Conservation (phyloP, 2,113 vertebrate species). For the Carassius gibelio region DNA sequence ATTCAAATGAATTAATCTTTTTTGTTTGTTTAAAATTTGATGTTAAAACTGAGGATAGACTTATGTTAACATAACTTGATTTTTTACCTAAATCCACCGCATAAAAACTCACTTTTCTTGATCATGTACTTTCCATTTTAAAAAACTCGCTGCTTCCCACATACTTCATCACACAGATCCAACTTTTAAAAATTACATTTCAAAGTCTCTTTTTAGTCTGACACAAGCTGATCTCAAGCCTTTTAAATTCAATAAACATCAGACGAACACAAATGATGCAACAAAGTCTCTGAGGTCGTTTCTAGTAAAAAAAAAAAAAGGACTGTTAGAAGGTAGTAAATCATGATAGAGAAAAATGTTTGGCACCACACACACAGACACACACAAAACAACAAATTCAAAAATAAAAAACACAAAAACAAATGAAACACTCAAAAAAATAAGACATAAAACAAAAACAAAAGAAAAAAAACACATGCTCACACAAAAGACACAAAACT, state of each 20-base stretch:
- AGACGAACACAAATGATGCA: constrained; percentile 24
- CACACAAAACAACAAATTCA: too few relatives aligned
- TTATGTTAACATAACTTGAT: not conserved
- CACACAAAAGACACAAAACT: too few relatives aligned
- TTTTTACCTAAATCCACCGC: not conserved
- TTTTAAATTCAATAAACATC: constrained; percentile 61
- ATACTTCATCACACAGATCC: constrained; percentile 56
- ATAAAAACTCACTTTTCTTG: not conserved
- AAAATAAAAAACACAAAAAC: too few relatives aligned
- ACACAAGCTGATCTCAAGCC: constrained; percentile 61
- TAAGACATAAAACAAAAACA: too few relatives aligned
- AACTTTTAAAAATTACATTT: constrained; percentile 69
- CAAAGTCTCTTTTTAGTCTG: constrained; percentile 65
- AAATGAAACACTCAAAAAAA: too few relatives aligned
- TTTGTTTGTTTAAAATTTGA: not conserved
- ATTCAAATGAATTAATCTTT: not conserved
- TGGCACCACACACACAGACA: not conserved
- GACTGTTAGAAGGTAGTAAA: not conserved
- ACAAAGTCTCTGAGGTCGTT: not conserved
- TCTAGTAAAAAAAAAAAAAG: not conserved
- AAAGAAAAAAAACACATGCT: too few relatives aligned
- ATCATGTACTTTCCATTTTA: constrained; percentile 2
- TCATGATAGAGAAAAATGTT: not conserved
- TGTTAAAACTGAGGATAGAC: not conserved
- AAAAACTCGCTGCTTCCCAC: constrained; percentile 38